A percentile compares a stretch with the other conserved stretches of the same genome.
Conservation (phyloP, 1,140 invertebrate genomes). For the Drosophila busckii region DNA sequence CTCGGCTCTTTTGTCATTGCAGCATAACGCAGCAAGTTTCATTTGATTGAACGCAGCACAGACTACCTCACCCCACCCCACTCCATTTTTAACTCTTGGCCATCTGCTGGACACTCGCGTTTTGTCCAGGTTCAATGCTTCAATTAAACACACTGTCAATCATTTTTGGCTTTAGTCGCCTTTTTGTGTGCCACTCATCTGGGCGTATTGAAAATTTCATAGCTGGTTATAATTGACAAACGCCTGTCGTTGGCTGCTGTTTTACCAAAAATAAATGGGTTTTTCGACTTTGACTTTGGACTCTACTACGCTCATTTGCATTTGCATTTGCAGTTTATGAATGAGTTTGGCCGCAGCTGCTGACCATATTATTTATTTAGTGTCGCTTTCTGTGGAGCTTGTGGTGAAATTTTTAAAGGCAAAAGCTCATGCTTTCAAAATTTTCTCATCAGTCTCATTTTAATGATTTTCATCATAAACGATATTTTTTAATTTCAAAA, state of each 20-base stretch:
- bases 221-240: constrained; percentile 49
- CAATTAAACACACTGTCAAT: constrained; percentile 70
- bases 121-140: constrained; percentile 52
- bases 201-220: constrained; percentile 44
- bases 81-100: not conserved
- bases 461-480: too few species aligned
- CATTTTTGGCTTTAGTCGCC: constrained; percentile 32
- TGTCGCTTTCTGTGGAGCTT: not conserved
- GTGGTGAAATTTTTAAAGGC: not conserved
- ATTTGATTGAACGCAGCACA: constrained; percentile 44
- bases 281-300: constrained; percentile 43
- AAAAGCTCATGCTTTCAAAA: too few species aligned
- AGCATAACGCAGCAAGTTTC: constrained; percentile 9
- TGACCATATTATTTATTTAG: not conserved
- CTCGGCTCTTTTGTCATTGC: constrained; percentile 46
- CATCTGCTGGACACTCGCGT: not conserved
- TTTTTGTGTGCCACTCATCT: constrained; percentile 15
- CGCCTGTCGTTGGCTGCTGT: constrained; percentile 17
- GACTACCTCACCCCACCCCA: not conserved
- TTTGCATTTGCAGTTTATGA: constrained; percentile 23
- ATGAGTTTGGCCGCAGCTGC: not conserved
- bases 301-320: constrained; percentile 42
- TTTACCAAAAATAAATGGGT: constrained; percentile 29
- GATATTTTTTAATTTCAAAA: too few species aligned
- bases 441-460: too few species aligned